These are phyloP conservation scores for Poeciliopsis paucimaculata DNA, from an alignment of 2,797 vertebrate genomes.

Conservation along the genomic window DNA sequence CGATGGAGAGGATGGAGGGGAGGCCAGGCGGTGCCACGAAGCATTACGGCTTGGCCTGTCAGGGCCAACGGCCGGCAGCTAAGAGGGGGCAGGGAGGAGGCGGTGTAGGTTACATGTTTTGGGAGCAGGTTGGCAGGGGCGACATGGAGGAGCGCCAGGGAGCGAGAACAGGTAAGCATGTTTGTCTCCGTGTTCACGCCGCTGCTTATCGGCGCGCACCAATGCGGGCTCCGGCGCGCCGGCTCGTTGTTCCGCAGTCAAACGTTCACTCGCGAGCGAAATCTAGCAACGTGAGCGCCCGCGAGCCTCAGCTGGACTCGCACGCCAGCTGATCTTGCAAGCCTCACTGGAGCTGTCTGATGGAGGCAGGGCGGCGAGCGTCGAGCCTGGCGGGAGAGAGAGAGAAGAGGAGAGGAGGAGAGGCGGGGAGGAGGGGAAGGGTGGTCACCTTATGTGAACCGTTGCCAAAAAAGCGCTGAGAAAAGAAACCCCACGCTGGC, in stretches of 20 bases:
- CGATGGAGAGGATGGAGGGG: slow-evolving; percentile 62
- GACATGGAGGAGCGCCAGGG: slow-evolving; percentile 55
- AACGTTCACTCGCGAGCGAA: slow-evolving; percentile 79
- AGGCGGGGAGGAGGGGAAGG: slow-evolving; percentile 12
- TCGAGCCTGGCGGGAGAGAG: slow-evolving; percentile 62
- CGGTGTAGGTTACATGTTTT: slow-evolving; percentile 75
- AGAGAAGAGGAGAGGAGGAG: slow-evolving; percentile 25
- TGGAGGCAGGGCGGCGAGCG: slow-evolving; percentile 73
- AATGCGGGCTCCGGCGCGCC: slow-evolving; percentile 53
- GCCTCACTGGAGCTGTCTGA: slow-evolving; percentile 84
- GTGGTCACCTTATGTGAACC: slow-evolving; percentile 78
- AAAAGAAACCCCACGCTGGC: slow-evolving; percentile 45
- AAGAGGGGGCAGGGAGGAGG: slow-evolving; percentile 17
- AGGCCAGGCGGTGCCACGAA: slow-evolving; percentile 70
- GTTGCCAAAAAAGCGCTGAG: slow-evolving; percentile 52
- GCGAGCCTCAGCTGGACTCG: slow-evolving; percentile 77
- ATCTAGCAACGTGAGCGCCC: slow-evolving; percentile 80
- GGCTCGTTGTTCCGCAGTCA: slow-evolving; percentile 75
- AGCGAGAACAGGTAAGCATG: slow-evolving; percentile 49
- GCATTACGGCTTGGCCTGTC: slow-evolving; percentile 69
- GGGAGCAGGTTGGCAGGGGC: slow-evolving; percentile 70
- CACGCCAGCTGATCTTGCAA: slow-evolving; percentile 83
- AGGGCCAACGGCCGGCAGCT: slow-evolving; percentile 57
- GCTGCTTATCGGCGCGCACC: slow-evolving; percentile 54
- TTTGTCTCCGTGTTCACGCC: slow-evolving; percentile 31